Base-by-base conservation (phyloP, 2,888 invertebrate genomes). In the Aplocera efformata region DNA sequence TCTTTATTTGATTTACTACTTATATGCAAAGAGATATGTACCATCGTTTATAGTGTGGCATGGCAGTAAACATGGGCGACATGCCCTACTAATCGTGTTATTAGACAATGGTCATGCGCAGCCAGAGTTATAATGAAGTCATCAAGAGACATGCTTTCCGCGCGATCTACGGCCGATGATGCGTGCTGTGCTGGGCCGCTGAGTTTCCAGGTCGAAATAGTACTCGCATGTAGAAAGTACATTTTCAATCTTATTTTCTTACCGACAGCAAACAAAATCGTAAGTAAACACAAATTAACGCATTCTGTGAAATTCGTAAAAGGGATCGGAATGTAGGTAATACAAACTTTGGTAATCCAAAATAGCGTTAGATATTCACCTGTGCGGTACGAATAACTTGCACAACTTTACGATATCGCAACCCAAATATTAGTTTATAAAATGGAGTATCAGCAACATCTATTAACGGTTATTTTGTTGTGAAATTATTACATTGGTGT, bases 141-240 rank as follows among this genome's bases (percentile, higher is more conserved):
- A 74, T 72, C 67, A 67, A 54, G 57, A 63, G 59, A 58, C 53
- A 61, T 58, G 56, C 53, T 73, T 76, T 74, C 71, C 72, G 69
- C 67, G 60, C 66, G 64, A 71, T 70, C 70, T 60, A 55, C 54
- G 50, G 51, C 59, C 63, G 67, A 62, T 64, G 68, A 60, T 63
- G 65, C 72, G 63, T 67, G 53, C 50, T 32, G 13, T 61, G 58
- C 59, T 71, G 72, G 69, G 58, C 69, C 60, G 52, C 49, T 60
- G 73, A 56, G 30, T 69, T 73, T 74, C 64, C 65, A 61, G 74
- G 74, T 64, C 68, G 56, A 46, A 33, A 44, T 36, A 39, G 34
- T 43, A 47, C 45, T 22, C 22, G n/a, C 40, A 36, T 25, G 25
- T 36, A 22, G 32, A 45, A 40, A 45, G 21, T 32, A 11, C 21